These are phyloP conservation scores for Drosophila limbata DNA, from an alignment of 2,888 invertebrate genomes.

Conservation along the genomic window DNA sequence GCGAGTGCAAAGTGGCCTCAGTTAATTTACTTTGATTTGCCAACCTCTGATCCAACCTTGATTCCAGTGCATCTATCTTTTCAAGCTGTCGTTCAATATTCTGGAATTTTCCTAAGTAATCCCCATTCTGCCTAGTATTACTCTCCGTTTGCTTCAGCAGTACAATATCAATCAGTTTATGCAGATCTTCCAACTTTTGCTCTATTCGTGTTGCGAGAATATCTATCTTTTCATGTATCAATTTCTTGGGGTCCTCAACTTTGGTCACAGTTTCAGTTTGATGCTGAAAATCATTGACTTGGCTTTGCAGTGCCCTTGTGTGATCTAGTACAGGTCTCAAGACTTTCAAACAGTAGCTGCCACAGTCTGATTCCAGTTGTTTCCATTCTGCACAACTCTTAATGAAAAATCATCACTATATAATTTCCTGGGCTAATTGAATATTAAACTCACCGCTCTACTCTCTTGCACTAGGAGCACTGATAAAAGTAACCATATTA, in stretches of 20 bases:
- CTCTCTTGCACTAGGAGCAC: background rate
- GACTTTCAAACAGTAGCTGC: conserved; percentile 3
- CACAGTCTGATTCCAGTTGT: background rate
- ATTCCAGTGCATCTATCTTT: background rate
- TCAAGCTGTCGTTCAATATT: background rate
- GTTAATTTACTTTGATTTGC: no score
- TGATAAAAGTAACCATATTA: background rate
- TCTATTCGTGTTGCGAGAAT: background rate
- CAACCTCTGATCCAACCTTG: no score
- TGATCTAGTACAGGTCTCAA: conserved; percentile 7
- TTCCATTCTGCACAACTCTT: background rate
- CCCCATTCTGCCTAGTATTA: background rate
- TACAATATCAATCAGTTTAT: background rate
- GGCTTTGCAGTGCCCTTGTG: background rate
- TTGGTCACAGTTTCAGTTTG: background rate
- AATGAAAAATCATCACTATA: no score
- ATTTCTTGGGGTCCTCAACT: background rate
- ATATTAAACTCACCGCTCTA: background rate
- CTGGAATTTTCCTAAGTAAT: background rate
- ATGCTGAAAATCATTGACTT: background rate
- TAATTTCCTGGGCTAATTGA: background rate
- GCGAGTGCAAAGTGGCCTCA: no score
- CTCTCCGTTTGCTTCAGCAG: background rate
- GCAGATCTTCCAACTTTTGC: background rate
- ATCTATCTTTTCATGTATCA: background rate